Conservation (phyloP, 2,113 vertebrate genomes). For the Romanogobio albipinnatus region DNA sequence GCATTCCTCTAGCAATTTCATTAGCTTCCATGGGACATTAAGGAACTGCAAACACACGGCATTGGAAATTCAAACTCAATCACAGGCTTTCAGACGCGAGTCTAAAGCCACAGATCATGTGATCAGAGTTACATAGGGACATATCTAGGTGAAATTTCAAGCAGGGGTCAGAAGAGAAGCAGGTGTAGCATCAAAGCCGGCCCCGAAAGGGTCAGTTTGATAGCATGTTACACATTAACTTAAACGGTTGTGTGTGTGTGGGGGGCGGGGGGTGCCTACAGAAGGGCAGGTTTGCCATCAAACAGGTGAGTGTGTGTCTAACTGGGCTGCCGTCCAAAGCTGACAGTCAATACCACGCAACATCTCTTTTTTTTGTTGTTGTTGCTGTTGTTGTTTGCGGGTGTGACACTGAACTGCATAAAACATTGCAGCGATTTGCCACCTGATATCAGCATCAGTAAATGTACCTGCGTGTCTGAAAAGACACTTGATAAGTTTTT, state of each 20-base stretch:
- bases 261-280: slow-evolving; percentile 38
- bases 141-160: slow-evolving; percentile 10
- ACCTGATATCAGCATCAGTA: slow-evolving; percentile 40
- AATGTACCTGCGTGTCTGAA: slow-evolving; percentile 14
- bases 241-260: not conserved
- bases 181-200: slow-evolving; percentile 37
- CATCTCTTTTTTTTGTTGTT: slow-evolving; percentile 57
- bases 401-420: slow-evolving; percentile 53
- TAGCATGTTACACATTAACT: slow-evolving; percentile 54
- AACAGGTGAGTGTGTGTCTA: slow-evolving; percentile 50
- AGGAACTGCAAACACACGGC: slow-evolving; percentile 51
- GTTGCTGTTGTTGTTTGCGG: slow-evolving; percentile 62
- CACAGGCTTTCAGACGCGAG: not conserved
- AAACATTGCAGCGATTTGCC: slow-evolving; percentile 49
- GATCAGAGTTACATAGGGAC: not conserved
- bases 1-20: slow-evolving; percentile 73
- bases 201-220: slow-evolving; percentile 32
- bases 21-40: slow-evolving; percentile 67
- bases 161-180: not conserved
- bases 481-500: slow-evolving; percentile 39
- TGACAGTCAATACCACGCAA: slow-evolving; percentile 72
- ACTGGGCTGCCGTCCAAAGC: slow-evolving; percentile 67
- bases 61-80: slow-evolving; percentile 25
- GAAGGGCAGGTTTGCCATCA: slow-evolving; percentile 46
- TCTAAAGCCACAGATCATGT: slow-evolving; percentile 1